Percentiles rank a stretch among this genome's conserved stretches.
Evolutionary conservation across 2,888 invertebrate genomes (phyloP).

Genomic region (Rosalia funebris): DNA sequence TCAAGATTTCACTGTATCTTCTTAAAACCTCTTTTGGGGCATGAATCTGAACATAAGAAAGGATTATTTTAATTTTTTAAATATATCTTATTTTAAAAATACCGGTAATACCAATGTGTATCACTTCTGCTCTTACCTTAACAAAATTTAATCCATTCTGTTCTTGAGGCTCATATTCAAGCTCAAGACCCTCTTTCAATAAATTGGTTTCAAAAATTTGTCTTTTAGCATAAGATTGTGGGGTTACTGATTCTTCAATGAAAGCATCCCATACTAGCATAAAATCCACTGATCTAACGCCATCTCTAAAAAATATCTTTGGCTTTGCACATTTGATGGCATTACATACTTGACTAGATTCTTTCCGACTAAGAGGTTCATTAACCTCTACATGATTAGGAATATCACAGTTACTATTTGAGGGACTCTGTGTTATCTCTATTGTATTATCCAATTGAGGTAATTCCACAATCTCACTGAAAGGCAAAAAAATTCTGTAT

Average conservation of each 20-base stretch:
- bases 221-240: constrained; percentile 65
- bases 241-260: constrained; percentile 65
- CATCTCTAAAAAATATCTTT: constrained; percentile 76
- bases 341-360: constrained; percentile 36
- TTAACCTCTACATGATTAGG: constrained; percentile 17
- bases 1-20: constrained; percentile 90
- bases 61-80: too few relatives aligned
- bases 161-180: constrained; percentile 76
- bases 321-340: constrained; percentile 61
- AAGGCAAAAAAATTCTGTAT: constrained; percentile 23
- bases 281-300: constrained; percentile 78
- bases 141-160: constrained; percentile 79
- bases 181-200: constrained; percentile 76
- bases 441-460: constrained; percentile 11
- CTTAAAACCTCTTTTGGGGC: constrained; percentile 84
- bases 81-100: too few relatives aligned
- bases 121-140: too few relatives aligned
- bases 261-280: constrained; percentile 79
- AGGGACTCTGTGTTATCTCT: constrained; percentile 25
- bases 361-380: constrained; percentile 27
- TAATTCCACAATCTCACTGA: constrained; percentile 37
- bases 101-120: too few relatives aligned
- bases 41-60: constrained; percentile 80
- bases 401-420: constrained; percentile 1
- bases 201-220: constrained; percentile 78